Evolutionary conservation across 2,797 vertebrate species (phyloP).

Genomic region (Micrastur ruficollis): DNA sequence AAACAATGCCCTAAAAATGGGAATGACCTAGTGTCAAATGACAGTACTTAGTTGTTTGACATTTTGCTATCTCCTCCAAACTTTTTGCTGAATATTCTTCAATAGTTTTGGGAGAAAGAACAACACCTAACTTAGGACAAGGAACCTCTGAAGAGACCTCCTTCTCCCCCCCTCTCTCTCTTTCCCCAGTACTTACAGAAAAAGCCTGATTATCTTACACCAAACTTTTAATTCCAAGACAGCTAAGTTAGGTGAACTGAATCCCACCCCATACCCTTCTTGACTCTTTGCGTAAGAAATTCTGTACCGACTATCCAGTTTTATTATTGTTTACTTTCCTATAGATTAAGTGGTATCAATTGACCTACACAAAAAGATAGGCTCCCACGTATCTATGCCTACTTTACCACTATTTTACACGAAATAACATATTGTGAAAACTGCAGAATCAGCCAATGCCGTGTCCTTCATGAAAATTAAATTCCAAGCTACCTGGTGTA

Average conservation of each 20-base stretch:
- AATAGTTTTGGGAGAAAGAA: not conserved
- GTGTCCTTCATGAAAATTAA: slow-evolving; percentile 38
- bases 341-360: not conserved
- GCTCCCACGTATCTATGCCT: not conserved
- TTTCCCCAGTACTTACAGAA: not conserved
- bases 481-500: slow-evolving; percentile 30
- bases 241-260: not conserved
- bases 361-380: not conserved
- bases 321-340: not conserved
- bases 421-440: slow-evolving; percentile 1
- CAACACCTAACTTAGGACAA: not conserved
- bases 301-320: not conserved
- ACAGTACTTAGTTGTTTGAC: not conserved
- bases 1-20: not conserved
- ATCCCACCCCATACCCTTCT: not conserved
- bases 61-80: not conserved
- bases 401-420: not conserved
- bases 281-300: not conserved
- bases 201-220: not conserved
- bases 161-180: not conserved
- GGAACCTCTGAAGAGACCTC: not conserved
- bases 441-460: not conserved
- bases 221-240: not conserved
- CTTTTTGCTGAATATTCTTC: not conserved
- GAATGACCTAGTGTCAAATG: not conserved